Conservation (phyloP, 37 sponge, comb jelly and placozoan genomes). For the Theonella swinhoei region DNA sequence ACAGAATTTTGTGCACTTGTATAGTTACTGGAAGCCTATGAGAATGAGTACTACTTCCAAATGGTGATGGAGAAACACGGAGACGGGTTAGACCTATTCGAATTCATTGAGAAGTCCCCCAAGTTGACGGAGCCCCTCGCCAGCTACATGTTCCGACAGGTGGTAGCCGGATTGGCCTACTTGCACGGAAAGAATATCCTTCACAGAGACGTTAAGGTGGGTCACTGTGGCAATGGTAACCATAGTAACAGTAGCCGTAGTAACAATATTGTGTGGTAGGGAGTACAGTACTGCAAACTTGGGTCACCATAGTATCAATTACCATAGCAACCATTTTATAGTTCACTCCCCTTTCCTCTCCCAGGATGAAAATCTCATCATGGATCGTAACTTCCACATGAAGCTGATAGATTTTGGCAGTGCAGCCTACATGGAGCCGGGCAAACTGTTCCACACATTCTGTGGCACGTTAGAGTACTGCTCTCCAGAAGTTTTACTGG, state of each 20-base stretch:
- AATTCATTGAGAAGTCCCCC: slow-evolving; percentile 85
- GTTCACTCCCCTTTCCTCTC: no score
- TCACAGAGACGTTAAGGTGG: slow-evolving; percentile 80
- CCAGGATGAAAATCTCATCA: slow-evolving; percentile 93
- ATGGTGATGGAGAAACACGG: slow-evolving; percentile 97
- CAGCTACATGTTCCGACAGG: slow-evolving; percentile 95
- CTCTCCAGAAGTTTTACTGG: slow-evolving; percentile 93
- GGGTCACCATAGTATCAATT: no score
- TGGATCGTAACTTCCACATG: slow-evolving; percentile 73
- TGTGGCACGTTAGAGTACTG: slow-evolving; percentile 97
- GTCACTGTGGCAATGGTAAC: not conserved
- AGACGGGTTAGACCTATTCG: slow-evolving; percentile 91
- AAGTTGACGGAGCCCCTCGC: slow-evolving; percentile 70
- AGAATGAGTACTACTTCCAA: slow-evolving; percentile 87
- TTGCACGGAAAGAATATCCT: slow-evolving; percentile 66
- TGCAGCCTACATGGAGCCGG: slow-evolving; percentile 87
- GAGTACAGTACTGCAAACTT: no score
- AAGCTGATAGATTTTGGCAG: slow-evolving; percentile 96
- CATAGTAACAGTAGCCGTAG: not conserved
- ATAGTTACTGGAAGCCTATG: slow-evolving; percentile 90
- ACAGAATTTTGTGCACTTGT: no score
- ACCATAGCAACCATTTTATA: no score
- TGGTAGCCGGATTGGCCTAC: slow-evolving; percentile 61
- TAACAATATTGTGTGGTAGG: not conserved
- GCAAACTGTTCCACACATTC: slow-evolving; percentile 86